These are phyloP conservation scores for Drosophila rubida DNA, from an alignment of 2,888 invertebrate genomes.

Conservation along the genomic window DNA sequence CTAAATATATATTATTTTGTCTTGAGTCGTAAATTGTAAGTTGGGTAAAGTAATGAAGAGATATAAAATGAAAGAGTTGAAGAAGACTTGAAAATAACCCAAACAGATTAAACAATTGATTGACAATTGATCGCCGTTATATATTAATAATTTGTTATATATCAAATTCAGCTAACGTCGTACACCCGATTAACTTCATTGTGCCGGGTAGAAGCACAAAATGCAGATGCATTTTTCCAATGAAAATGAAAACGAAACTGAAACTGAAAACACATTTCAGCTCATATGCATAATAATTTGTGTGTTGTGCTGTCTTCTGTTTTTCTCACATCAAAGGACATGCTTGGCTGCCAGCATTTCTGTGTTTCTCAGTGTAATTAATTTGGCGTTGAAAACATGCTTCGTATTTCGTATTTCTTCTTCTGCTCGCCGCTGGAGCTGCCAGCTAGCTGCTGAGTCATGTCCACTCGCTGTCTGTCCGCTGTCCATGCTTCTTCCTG, in stretches of 20 bases:
- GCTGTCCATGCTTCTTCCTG: conserved; percentile 68
- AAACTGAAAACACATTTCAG: conserved; percentile 7
- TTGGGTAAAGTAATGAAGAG: too few species aligned
- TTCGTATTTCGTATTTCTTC: conserved; percentile 26
- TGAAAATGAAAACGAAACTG: conserved; percentile 27
- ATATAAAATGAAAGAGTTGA: too few species aligned
- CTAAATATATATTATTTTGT: too few species aligned
- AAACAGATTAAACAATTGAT: too few species aligned
- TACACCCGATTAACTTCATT: neutral
- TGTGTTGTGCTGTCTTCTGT: conserved; percentile 21
- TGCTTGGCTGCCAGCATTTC: conserved; percentile 61
- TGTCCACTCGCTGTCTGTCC: conserved; percentile 34
- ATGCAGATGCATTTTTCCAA: conserved; percentile 54
- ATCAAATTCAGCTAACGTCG: too few species aligned
- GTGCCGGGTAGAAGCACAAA: neutral
- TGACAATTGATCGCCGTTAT: too few species aligned
- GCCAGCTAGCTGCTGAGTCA: conserved; percentile 46
- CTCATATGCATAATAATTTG: conserved; percentile 62
- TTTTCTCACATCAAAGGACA: conserved; percentile 65
- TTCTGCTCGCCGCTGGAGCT: neutral
- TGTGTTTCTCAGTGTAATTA: conserved; percentile 59
- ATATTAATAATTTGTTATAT: too few species aligned
- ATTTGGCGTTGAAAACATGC: conserved; percentile 52
- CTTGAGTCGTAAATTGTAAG: too few species aligned
- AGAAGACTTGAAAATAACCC: too few species aligned